Conservation (phyloP, 2,113 vertebrate species). For the Carettochelys insculpta region DNA sequence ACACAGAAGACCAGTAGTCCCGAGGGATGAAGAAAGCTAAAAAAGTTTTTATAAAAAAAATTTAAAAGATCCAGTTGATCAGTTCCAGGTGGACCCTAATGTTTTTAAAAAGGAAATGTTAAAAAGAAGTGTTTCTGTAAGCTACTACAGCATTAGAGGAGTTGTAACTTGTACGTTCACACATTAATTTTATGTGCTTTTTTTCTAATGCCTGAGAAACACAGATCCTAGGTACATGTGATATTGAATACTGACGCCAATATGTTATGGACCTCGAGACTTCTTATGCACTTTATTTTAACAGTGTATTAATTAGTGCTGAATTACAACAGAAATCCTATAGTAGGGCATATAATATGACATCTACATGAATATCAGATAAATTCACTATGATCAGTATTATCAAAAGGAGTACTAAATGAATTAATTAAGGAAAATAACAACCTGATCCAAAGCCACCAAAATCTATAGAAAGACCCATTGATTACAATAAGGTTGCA, state of each 20-base stretch:
- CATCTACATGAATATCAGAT: conserved; percentile 53
- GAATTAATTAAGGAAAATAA: conserved; percentile 62
- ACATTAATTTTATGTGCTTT: conserved; percentile 4
- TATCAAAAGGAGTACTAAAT: conserved; percentile 63
- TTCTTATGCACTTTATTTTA: conserved; percentile 64
- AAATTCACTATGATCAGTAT: conserved; percentile 63
- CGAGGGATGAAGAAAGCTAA: not conserved
- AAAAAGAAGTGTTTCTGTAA: not conserved
- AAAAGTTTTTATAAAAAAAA: not conserved
- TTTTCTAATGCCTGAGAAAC: conserved; percentile 10
- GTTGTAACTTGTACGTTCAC: not conserved
- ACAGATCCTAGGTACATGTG: conserved; percentile 32
- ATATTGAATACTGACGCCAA: conserved; percentile 5
- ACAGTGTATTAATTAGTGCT: conserved; percentile 62
- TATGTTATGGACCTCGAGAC: conserved; percentile 42
- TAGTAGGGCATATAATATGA: conserved; percentile 51
- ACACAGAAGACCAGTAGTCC: not conserved
- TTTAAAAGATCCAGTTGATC: not conserved
- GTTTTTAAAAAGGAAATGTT: not conserved
- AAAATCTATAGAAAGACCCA: not conserved
- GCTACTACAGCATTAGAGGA: not conserved
- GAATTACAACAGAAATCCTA: conserved; percentile 61
- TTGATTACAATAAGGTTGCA: not conserved
- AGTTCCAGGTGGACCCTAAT: not conserved
- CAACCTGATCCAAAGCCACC: not conserved